Conservation (phyloP, 92 coral and sea anemone genomes). For the Parazoanthus atlanticus region DNA sequence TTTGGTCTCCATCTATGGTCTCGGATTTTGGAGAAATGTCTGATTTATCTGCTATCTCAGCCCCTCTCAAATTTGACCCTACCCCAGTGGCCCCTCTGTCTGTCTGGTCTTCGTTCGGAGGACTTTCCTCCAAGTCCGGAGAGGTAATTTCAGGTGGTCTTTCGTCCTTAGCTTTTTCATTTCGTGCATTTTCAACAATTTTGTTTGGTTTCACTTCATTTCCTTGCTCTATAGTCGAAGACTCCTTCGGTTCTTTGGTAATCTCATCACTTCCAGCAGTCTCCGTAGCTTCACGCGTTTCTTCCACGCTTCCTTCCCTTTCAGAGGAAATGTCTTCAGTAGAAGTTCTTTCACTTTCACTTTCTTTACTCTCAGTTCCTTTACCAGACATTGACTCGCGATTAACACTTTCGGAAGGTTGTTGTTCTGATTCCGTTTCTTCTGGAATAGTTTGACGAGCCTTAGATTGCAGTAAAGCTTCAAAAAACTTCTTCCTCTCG, state of each 20-base stretch:
- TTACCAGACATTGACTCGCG: neutral
- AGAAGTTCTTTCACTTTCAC: neutral
- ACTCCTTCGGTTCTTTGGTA: neutral
- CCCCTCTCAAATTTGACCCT: conserved; percentile 73
- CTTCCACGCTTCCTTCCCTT: neutral
- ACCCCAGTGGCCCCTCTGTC: conserved; percentile 70
- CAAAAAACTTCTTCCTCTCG: conserved; percentile 87
- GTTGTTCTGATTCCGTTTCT: conserved; percentile 55
- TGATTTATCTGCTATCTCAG: conserved; percentile 54
- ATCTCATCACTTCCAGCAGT: neutral
- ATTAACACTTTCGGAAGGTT: conserved; percentile 16
- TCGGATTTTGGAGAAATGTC: conserved; percentile 18
- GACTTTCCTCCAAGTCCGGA: too few relatives aligned
- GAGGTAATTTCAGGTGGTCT: neutral
- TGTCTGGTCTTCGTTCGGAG: neutral
- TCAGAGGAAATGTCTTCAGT: neutral
- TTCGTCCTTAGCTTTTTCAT: neutral
- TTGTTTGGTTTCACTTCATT: neutral
- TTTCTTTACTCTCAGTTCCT: conserved; percentile 4
- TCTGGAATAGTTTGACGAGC: conserved; percentile 67
- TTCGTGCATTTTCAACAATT: neutral
- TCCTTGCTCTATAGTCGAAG: neutral
- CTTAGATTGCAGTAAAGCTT: conserved; percentile 78
- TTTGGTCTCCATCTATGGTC: conserved; percentile 9
- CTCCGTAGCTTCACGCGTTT: neutral